These are phyloP conservation scores for Chrysemys picta DNA, from an alignment of 2,113 vertebrate species.

Conservation along the genomic window DNA sequence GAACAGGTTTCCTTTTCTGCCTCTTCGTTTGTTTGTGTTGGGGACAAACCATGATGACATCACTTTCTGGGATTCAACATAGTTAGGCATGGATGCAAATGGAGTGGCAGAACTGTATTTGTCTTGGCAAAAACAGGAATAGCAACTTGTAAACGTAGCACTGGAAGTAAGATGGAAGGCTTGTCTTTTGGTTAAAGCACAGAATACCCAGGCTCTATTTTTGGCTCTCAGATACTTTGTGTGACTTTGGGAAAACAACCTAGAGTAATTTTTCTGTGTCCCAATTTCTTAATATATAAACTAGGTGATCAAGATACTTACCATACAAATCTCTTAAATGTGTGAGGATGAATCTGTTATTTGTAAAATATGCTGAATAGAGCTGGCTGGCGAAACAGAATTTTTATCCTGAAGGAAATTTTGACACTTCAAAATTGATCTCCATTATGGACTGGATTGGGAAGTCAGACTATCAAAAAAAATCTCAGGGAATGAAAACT, in stretches of 20 bases:
- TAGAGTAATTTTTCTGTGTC: not conserved
- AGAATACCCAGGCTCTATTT: not conserved
- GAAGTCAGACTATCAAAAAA: not conserved
- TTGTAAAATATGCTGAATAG: not conserved
- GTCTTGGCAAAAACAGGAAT: not conserved
- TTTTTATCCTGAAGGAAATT: not conserved
- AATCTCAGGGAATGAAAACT: not conserved
- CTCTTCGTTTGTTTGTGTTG: not conserved
- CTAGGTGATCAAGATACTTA: rapidly evolving
- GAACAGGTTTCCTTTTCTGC: not conserved
- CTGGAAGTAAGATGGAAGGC: not conserved
- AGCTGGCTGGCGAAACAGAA: not conserved
- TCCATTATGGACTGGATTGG: not conserved
- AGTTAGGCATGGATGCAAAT: not conserved
- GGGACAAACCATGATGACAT: not conserved
- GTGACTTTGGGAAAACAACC: not conserved
- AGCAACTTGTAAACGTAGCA: rapidly evolving
- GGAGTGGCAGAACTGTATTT: rapidly evolving
- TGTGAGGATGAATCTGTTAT: not conserved
- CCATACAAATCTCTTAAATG: not conserved
- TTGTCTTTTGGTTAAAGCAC: not conserved
- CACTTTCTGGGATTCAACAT: not conserved
- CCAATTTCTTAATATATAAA: not conserved
- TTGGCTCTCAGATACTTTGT: not conserved
- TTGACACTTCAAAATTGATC: not conserved